phyloP scores from a whole-genome alignment of 2,797 vertebrate genomes.

The Aulostomus chinensis region DNA sequence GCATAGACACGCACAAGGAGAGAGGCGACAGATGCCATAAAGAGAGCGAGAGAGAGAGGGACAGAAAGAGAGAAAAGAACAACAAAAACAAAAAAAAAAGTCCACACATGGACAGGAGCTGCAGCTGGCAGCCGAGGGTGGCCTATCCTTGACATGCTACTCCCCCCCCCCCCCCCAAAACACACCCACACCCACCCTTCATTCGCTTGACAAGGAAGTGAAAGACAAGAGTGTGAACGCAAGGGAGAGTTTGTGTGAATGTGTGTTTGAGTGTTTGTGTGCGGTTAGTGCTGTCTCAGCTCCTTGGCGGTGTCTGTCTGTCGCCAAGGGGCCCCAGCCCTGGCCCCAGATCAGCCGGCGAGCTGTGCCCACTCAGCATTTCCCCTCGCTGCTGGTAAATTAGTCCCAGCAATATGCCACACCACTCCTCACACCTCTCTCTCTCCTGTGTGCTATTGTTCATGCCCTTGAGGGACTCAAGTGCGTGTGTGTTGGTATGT shows the following conservation, averaged over 20 bases:
- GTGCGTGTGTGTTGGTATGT: not conserved
- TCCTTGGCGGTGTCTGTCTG: slow-evolving; percentile 62
- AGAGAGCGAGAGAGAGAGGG: not conserved
- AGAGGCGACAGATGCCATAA: slow-evolving; percentile 73
- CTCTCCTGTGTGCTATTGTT: slow-evolving; percentile 68
- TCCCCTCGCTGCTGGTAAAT: slow-evolving; percentile 72
- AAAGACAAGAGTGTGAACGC: slow-evolving; percentile 49
- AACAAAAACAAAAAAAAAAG: slow-evolving; percentile 26
- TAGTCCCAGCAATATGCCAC: slow-evolving; percentile 75
- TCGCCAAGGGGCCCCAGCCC: slow-evolving; percentile 70
- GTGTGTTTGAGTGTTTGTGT: slow-evolving; percentile 40
- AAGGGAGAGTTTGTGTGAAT: slow-evolving; percentile 33
- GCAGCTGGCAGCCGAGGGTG: slow-evolving; percentile 67
- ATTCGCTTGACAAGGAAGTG: slow-evolving; percentile 49
- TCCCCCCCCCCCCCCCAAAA: not conserved
- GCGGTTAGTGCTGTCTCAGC: slow-evolving; percentile 72
- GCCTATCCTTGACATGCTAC: slow-evolving; percentile 61
- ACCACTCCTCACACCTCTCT: slow-evolving; percentile 38
- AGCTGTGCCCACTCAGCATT: slow-evolving; percentile 80
- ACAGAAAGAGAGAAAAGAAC: not conserved
- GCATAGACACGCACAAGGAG: slow-evolving; percentile 65
- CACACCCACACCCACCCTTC: too few relatives aligned
- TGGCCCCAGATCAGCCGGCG: slow-evolving; percentile 65
- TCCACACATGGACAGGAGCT: slow-evolving; percentile 42
- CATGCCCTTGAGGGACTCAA: slow-evolving; percentile 76